These are phyloP conservation scores for Apis mellifera DNA, from an alignment of 1,140 invertebrate species.

Conservation along the genomic window Amel_HAv3.1 CM009942.2:6063001-6063500, in stretches of 20 bases:
- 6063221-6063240: background rate
- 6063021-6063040: too few relatives aligned
- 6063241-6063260: background rate
- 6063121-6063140: background rate
- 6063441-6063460: too few relatives aligned
- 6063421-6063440: too few relatives aligned
- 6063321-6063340: too few relatives aligned
- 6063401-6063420: too few relatives aligned
- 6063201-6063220: background rate
- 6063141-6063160: background rate
- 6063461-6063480: too few relatives aligned
- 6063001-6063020: too few relatives aligned
- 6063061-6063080: background rate
- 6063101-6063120: conserved; percentile 7
- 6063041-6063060: background rate
- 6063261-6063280: background rate
- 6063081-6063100: background rate
- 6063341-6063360: too few relatives aligned
- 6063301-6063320: background rate
- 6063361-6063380: too few relatives aligned
- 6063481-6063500: too few relatives aligned
- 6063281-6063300: background rate
- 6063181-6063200: background rate
- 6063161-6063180: conserved; percentile 9
- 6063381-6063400: too few relatives aligned